These are phyloP conservation scores for Oxycera nigricornis DNA, from an alignment of 2,888 invertebrate species.

Conservation along the genomic window DNA sequence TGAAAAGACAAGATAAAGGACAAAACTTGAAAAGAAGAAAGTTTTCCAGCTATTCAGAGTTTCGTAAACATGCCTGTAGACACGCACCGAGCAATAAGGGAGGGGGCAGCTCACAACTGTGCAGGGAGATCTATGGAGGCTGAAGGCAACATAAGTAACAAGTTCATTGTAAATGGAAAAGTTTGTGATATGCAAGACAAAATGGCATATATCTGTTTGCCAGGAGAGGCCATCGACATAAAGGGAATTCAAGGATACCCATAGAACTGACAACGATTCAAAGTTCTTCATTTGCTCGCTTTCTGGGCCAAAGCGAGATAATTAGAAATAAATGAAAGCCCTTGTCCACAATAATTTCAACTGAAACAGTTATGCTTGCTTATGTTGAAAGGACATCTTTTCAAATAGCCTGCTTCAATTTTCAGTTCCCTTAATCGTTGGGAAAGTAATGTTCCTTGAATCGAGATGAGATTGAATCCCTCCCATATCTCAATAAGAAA, in stretches of 20 bases:
- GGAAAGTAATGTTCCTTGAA: neutral
- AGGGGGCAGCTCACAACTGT: neutral
- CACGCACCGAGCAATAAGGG: slow-evolving; percentile 21
- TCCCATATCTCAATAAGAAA: neutral
- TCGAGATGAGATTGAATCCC: neutral
- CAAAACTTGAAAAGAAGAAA: slow-evolving; percentile 21
- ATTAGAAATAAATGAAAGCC: slow-evolving; percentile 22
- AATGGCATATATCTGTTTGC: neutral
- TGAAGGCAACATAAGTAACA: slow-evolving; percentile 20
- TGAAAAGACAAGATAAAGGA: slow-evolving; percentile 28
- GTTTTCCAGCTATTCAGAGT: slow-evolving; percentile 20
- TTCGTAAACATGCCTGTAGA: slow-evolving; percentile 39
- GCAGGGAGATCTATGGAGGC: neutral
- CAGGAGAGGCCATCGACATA: neutral
- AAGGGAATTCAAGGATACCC: neutral
- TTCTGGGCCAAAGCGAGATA: slow-evolving; percentile 14
- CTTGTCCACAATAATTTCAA: neutral
- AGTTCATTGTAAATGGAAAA: slow-evolving; percentile 31
- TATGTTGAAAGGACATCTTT: neutral
- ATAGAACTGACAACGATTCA: neutral
- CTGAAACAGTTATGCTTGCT: neutral
- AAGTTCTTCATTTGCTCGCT: neutral
- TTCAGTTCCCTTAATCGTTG: neutral
- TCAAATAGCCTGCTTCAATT: neutral
- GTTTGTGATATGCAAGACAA: slow-evolving; percentile 27